phyloP scores from a whole-genome alignment of 2,797 vertebrate genomes.

The Streptopelia turtur region DNA sequence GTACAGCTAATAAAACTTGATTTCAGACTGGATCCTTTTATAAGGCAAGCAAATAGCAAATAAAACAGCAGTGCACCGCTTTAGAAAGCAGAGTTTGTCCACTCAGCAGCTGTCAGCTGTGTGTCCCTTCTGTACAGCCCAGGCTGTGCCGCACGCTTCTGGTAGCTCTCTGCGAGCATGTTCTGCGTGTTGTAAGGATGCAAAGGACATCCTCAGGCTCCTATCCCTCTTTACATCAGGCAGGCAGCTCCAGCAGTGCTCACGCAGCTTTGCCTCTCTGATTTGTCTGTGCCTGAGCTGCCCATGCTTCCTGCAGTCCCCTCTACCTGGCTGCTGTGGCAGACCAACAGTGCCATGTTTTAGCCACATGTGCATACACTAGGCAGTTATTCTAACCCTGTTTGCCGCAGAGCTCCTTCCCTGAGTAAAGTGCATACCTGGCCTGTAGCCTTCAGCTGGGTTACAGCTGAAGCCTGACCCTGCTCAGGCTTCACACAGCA shows the following conservation, averaged over 20 bases:
- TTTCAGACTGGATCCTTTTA: background rate
- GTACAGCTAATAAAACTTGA: background rate
- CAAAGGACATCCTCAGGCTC: background rate
- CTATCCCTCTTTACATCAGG: background rate
- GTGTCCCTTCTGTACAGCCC: background rate
- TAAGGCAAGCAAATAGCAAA: background rate
- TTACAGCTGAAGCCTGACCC: background rate
- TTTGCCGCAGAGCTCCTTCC: background rate
- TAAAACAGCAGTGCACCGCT: fast-evolving
- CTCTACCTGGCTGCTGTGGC: background rate
- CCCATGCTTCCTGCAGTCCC: background rate
- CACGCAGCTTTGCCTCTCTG: background rate
- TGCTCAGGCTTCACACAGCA: background rate
- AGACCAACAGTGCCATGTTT: background rate
- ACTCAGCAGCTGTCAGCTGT: background rate
- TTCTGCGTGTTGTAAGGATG: background rate
- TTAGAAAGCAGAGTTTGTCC: background rate
- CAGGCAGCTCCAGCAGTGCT: background rate
- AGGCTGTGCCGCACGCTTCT: background rate
- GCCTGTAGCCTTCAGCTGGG: background rate
- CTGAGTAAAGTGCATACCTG: fast-evolving
- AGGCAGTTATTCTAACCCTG: background rate
- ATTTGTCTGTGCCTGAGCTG: background rate
- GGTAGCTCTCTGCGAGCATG: background rate
- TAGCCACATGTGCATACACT: fast-evolving